Evolutionary conservation across 1,140 invertebrate species (phyloP).

Genomic region (Drosophila mayri): DNA sequence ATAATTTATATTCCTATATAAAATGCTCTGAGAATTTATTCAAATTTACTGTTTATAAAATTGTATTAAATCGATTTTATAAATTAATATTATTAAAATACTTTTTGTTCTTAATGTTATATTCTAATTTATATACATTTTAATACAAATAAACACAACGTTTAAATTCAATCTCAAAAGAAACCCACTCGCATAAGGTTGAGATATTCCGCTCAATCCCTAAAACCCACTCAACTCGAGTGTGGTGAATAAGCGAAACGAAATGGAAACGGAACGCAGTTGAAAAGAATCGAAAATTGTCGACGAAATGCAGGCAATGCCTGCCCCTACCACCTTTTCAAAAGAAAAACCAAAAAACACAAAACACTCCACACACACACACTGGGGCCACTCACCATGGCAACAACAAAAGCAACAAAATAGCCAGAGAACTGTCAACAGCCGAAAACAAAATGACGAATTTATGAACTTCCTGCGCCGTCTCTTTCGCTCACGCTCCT

Average conservation of each 20-base stretch:
- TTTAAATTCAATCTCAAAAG: background rate
- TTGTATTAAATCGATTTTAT: no score
- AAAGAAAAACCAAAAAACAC: background rate
- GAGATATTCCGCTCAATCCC: background rate
- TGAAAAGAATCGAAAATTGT: conserved; percentile 52
- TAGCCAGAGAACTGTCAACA: conserved; percentile 77
- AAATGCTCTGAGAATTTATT: no score
- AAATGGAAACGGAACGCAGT: conserved; percentile 43
- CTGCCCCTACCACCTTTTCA: conserved; percentile 26
- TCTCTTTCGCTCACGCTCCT: conserved; percentile 29
- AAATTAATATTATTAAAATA: background rate
- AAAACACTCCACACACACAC: conserved; percentile 12
- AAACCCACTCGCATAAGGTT: background rate
- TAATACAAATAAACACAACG: background rate
- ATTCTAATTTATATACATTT: background rate
- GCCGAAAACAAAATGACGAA: conserved; percentile 84
- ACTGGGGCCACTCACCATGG: conserved; percentile 30
- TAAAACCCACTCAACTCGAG: conserved; percentile 13
- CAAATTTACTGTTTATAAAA: no score
- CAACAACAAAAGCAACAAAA: conserved; percentile 63
- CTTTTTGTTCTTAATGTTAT: background rate
- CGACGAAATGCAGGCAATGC: conserved; percentile 52
- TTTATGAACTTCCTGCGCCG: conserved; percentile 78
- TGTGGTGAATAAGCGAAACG: conserved; percentile 59
- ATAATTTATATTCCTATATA: no score